These are phyloP conservation scores for Abscondita cerata DNA, from an alignment of 2,888 invertebrate genomes.

Conservation along the genomic window DNA sequence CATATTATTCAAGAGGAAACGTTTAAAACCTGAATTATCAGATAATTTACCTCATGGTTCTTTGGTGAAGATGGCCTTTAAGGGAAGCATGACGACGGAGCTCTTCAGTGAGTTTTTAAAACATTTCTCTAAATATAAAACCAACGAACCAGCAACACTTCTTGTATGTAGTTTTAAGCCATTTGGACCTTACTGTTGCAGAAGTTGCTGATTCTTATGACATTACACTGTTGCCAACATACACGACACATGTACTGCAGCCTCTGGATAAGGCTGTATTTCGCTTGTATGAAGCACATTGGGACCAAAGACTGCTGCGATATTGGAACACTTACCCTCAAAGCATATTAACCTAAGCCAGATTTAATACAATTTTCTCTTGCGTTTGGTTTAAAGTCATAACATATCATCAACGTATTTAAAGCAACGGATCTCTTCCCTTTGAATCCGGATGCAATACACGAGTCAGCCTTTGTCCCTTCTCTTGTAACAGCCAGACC, in stretches of 20 bases:
- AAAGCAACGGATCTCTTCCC: slow-evolving; percentile 5
- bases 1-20: not conserved
- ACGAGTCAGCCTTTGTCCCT: slow-evolving; percentile 1
- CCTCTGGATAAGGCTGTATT: not conserved
- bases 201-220: not conserved
- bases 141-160: not conserved
- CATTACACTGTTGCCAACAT: not conserved
- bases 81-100: not conserved
- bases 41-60: slow-evolving; percentile 1
- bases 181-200: not conserved
- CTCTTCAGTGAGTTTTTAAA: not conserved
- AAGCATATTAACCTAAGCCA: not conserved
- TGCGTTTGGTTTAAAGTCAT: not conserved
- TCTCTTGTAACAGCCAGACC: not conserved
- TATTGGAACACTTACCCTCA: slow-evolving; percentile 4
- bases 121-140: not conserved
- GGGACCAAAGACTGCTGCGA: not conserved
- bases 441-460: slow-evolving; percentile 7
- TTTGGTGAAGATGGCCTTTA: not conserved
- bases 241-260: not conserved
- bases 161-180: not conserved
- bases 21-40: not conserved
- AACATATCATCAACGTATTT: slow-evolving; percentile 8
- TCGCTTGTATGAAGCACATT: slow-evolving; percentile 4
- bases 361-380: slow-evolving; percentile 4